Conservation (phyloP, 2,797 vertebrate species). For the Triplophysa yarkandensis region DNA sequence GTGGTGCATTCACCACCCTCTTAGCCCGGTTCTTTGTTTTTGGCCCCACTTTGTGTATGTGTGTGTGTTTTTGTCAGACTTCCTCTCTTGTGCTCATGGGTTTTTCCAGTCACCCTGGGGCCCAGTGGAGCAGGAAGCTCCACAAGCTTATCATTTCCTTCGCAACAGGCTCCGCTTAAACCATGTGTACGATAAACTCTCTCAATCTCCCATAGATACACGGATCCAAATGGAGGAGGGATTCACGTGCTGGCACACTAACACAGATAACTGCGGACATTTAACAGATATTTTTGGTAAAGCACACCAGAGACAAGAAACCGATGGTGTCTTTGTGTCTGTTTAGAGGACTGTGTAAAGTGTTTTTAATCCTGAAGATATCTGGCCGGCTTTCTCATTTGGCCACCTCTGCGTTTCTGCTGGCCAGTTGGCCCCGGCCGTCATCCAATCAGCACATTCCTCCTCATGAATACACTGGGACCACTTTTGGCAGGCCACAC, state of each 20-base stretch:
- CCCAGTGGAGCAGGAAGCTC: constrained; percentile 54
- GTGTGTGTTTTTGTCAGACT: constrained; percentile 7
- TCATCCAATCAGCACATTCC: constrained; percentile 82
- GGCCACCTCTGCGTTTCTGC: constrained; percentile 57
- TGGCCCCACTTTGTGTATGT: constrained; percentile 9
- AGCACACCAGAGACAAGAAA: constrained; percentile 14
- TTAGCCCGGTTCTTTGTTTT: constrained; percentile 25
- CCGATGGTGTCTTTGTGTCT: constrained; percentile 57
- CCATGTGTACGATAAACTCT: constrained; percentile 14
- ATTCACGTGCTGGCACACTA: constrained; percentile 46
- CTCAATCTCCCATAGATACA: constrained; percentile 1
- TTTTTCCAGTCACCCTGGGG: constrained; percentile 59
- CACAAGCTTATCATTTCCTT: constrained; percentile 58
- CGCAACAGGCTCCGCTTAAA: constrained; percentile 32
- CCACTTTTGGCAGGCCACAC: constrained; percentile 68
- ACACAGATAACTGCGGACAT: constrained; percentile 33
- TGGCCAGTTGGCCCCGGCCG: constrained; percentile 71
- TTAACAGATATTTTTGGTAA: constrained; percentile 32
- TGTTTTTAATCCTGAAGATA: constrained; percentile 48
- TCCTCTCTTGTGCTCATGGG: constrained; percentile 54
- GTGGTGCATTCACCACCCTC: constrained; percentile 16
- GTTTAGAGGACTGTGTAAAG: constrained; percentile 16
- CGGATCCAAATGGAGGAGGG: constrained; percentile 6
- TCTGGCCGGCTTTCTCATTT: constrained; percentile 50
- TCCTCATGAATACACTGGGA: constrained; percentile 69